phyloP scores from a whole-genome alignment of 1,140 invertebrate species.

The Mycetomoellerius zeteki region DNA sequence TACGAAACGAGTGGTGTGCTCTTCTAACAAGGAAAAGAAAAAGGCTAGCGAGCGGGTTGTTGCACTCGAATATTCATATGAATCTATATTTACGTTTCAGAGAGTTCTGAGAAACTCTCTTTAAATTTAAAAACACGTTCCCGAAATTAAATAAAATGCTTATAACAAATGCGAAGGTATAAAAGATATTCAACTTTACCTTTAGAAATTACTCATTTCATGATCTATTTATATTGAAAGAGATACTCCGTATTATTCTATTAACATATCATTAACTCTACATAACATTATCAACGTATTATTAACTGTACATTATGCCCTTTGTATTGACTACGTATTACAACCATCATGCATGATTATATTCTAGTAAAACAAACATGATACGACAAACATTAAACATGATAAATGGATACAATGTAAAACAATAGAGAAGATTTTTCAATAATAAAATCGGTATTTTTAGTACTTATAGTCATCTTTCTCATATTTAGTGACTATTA shows the following conservation, averaged over 20 bases:
- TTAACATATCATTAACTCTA: background rate
- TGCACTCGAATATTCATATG: constrained; percentile 30
- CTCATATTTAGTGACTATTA: background rate
- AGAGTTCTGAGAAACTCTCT: background rate
- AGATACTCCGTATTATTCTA: background rate
- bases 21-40: constrained; percentile 44
- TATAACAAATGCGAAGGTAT: background rate
- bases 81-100: background rate
- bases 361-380: background rate
- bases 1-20: constrained; percentile 36
- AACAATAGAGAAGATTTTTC: background rate
- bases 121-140: background rate
- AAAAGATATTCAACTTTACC: background rate
- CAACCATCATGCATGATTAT: background rate
- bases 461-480: background rate
- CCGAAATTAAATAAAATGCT: background rate
- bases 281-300: constrained; percentile 20
- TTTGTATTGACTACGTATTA: constrained; percentile 2
- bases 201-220: background rate
- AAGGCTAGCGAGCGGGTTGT: background rate
- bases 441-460: background rate
- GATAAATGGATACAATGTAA: constrained; percentile 10
- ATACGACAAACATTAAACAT: constrained; percentile 14
- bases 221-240: background rate
- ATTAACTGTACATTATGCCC: constrained; percentile 28